A percentile compares a stretch with the other conserved stretches of the same genome.
Evolutionary conservation across 2,797 vertebrate species (phyloP).

Genomic region (Octomys mimax): DNA sequence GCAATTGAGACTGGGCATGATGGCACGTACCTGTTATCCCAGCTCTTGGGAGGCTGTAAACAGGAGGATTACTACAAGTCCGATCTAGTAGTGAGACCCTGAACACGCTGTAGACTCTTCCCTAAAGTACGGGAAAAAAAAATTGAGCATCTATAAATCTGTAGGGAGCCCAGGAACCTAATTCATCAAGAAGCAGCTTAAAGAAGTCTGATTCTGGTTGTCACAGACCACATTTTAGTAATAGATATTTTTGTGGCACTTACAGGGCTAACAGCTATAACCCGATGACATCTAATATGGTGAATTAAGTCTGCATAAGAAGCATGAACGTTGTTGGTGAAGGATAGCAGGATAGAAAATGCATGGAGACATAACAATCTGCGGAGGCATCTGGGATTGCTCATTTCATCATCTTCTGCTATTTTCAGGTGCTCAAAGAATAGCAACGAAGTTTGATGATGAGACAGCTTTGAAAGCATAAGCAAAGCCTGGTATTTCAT

Average conservation of each 20-base stretch:
- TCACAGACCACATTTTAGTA: neutral
- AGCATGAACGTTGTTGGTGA: neutral
- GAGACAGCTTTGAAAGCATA: slow-evolving; percentile 60
- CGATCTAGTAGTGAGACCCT: no score
- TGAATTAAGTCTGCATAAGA: neutral
- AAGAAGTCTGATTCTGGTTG: neutral
- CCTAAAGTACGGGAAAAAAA: no score
- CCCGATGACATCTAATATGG: neutral
- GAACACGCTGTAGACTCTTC: no score
- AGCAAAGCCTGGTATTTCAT: slow-evolving; percentile 37
- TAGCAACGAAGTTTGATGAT: slow-evolving; percentile 67
- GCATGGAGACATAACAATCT: slow-evolving; percentile 40
- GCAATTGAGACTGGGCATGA: no score
- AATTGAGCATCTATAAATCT: neutral
- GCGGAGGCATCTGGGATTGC: slow-evolving; percentile 50
- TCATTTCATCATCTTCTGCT: slow-evolving; percentile 58
- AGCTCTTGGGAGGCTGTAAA: no score
- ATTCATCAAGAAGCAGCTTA: neutral
- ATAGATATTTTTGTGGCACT: neutral
- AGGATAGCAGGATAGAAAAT: neutral
- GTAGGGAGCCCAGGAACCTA: neutral
- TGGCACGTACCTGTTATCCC: no score
- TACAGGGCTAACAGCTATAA: neutral
- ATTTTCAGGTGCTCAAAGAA: slow-evolving; percentile 68
- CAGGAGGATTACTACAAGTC: no score